Evolutionary conservation across 2,888 invertebrate species (phyloP).

Genomic region (Tetranychus truncatus): DNA sequence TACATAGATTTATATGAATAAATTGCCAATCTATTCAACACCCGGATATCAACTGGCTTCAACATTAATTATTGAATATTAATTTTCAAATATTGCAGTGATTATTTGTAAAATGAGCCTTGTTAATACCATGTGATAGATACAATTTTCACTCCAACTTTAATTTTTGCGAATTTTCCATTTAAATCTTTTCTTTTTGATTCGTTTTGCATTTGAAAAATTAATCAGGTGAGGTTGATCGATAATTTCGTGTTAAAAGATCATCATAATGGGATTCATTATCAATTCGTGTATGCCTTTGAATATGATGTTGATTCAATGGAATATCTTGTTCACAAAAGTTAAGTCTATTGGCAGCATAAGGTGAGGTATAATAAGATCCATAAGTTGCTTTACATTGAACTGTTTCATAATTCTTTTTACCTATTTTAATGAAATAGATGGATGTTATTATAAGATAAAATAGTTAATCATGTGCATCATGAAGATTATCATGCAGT

Average conservation of each 20-base stretch:
- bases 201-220: neutral
- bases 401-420: conserved; percentile 7
- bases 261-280: neutral
- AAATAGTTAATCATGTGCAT: no score
- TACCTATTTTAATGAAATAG: neutral
- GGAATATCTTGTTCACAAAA: conserved; percentile 4
- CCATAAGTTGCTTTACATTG: conserved; percentile 7
- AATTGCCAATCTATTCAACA: no score
- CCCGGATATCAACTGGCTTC: no score
- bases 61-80: no score
- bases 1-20: no score
- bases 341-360: conserved; percentile 1
- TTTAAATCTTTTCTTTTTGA: no score
- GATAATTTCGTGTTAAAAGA: neutral
- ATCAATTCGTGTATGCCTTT: neutral
- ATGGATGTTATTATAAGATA: neutral
- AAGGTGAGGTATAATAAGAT: conserved; percentile 13
- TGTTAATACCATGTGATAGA: no score
- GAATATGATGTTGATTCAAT: neutral
- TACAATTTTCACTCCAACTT: no score
- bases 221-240: neutral
- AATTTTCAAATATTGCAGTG: no score
- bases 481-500: no score
- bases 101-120: no score
- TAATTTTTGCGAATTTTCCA: no score